These are phyloP conservation scores for Benthosema pterotum DNA, from an alignment of 2,797 vertebrate species.

Conservation along the genomic window DNA sequence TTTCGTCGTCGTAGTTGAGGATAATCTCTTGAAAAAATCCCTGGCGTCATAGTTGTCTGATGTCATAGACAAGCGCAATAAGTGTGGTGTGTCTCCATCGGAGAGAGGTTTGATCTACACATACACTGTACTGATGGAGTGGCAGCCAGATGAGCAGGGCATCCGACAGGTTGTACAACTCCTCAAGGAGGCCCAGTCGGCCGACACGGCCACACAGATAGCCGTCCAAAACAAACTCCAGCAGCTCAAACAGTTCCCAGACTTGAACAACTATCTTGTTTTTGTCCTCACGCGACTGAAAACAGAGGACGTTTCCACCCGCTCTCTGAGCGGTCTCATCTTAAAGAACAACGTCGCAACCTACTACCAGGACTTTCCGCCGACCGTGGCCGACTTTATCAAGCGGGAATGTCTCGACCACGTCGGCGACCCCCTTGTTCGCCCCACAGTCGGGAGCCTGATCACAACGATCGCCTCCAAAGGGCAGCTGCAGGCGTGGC, in stretches of 20 bases:
- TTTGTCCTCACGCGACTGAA: conserved; percentile 95
- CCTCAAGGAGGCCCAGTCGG: conserved; percentile 94
- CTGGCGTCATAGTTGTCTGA: too few species aligned
- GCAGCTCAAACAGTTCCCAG: conserved; percentile 94
- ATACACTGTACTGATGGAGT: conserved; percentile 82
- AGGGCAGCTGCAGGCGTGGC: conserved; percentile 95
- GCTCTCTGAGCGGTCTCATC: conserved; percentile 92
- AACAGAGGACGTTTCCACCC: conserved; percentile 93
- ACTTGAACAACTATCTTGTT: conserved; percentile 97
- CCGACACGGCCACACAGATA: conserved; percentile 93
- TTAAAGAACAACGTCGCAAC: conserved; percentile 97
- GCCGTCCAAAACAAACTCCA: conserved; percentile 97
- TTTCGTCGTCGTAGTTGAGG: too few species aligned
- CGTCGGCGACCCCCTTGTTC: conserved; percentile 92
- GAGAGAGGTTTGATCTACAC: too few species aligned
- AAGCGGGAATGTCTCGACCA: conserved; percentile 95
- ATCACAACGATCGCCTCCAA: conserved; percentile 95
- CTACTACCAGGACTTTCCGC: conserved; percentile 94
- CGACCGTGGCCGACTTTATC: conserved; percentile 90
- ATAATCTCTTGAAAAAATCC: too few species aligned
- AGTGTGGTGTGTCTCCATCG: too few species aligned
- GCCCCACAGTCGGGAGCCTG: conserved; percentile 93
- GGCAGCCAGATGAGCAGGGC: conserved; percentile 95
- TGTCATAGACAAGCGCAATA: too few species aligned
- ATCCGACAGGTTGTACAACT: conserved; percentile 95